A percentile compares a stretch with the other conserved stretches of the same genome.
Conservation (phyloP, 2,888 invertebrate genomes). For the Choreutis nemorana region DNA sequence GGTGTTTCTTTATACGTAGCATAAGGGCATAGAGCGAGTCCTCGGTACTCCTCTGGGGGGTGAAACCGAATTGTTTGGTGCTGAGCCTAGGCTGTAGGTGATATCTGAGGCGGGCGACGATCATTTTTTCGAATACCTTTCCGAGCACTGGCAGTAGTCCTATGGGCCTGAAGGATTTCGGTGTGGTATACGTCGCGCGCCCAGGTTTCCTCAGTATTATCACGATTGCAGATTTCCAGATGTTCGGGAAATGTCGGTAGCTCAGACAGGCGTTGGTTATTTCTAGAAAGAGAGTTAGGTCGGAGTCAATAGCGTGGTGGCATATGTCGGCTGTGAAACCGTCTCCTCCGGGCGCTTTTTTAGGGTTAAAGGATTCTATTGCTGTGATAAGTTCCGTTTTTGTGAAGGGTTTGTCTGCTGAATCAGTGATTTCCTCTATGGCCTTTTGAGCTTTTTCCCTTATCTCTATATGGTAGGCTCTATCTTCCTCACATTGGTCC, state of each 20-base stretch:
- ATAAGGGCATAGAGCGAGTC: conserved; percentile 1
- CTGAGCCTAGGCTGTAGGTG: conserved; percentile 2
- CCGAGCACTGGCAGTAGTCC: conserved; percentile 7
- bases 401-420: too few species aligned
- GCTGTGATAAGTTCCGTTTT: neutral
- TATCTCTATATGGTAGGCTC: too few species aligned
- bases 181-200: conserved; percentile 2
- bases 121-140: conserved; percentile 6
- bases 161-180: conserved; percentile 10
- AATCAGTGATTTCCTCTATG: too few species aligned
- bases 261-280: too few species aligned
- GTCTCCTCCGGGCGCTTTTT: conserved; percentile 8
- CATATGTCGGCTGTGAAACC: conserved; percentile 8
- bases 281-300: too few species aligned
- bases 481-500: too few species aligned
- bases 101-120: conserved; percentile 3
- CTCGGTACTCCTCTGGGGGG: conserved; percentile 1
- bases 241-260: conserved; percentile 6
- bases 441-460: too few species aligned
- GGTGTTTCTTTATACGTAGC: neutral
- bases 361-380: conserved; percentile 3
- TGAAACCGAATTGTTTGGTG: conserved; percentile 1
- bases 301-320: neutral
- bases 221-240: conserved; percentile 9
- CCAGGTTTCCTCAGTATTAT: conserved; percentile 8